Conservation (phyloP, 2,888 invertebrate genomes). For the Caenorhabditis sp. region DNA sequence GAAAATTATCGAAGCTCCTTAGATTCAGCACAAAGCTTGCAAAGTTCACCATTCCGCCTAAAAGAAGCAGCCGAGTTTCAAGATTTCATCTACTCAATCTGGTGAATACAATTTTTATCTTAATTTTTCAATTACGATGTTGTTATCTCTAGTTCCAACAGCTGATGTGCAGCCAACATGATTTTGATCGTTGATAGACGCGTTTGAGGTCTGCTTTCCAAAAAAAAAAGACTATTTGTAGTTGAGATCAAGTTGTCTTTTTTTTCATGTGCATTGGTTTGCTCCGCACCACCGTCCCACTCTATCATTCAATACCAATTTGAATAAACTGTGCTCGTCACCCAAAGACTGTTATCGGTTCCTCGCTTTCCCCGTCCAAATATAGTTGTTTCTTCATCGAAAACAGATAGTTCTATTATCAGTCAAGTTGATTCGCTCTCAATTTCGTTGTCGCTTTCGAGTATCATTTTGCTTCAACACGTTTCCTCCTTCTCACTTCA, state of each 20-base stretch:
- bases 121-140: too few species aligned
- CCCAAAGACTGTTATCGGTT: conserved; percentile 8
- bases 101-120: too few species aligned
- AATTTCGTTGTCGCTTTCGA: conserved; percentile 22
- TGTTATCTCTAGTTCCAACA: background rate
- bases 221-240: conserved; percentile 22
- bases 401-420: conserved; percentile 36
- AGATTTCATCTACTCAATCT: too few species aligned
- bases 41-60: too few species aligned
- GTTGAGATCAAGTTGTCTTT: conserved; percentile 13
- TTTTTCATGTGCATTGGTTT: background rate
- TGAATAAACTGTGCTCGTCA: conserved; percentile 8
- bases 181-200: conserved; percentile 8
- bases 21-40: too few species aligned
- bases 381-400: conserved; percentile 40
- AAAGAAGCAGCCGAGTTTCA: too few species aligned
- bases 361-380: conserved; percentile 23
- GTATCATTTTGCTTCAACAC: conserved; percentile 19
- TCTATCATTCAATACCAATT: background rate
- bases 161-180: background rate
- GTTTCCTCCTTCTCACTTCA: background rate
- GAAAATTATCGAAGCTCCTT: too few species aligned
- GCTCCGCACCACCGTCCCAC: background rate
- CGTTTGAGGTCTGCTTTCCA: background rate
- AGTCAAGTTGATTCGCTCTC: background rate